Conservation (phyloP, 2,113 vertebrate genomes). For the Lichenostomus cassidix region DNA sequence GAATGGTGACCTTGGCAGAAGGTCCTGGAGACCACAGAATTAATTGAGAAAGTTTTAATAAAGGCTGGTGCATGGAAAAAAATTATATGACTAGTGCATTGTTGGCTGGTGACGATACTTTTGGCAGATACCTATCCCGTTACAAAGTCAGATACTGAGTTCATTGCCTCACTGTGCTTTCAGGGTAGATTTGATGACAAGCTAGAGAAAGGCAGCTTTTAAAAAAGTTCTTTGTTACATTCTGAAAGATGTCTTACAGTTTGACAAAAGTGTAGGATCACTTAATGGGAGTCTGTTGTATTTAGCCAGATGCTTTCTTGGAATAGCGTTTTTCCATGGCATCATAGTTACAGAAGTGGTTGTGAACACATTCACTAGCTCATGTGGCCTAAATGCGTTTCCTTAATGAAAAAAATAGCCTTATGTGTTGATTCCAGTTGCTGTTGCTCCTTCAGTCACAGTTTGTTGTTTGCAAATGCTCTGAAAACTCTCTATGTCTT, state of each 20-base stretch:
- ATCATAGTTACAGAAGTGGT: conserved; percentile 59
- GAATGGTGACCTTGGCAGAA: conserved; percentile 49
- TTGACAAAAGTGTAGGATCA: conserved; percentile 19
- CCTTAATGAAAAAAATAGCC: conserved; percentile 7
- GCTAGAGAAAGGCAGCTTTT: conserved; percentile 40
- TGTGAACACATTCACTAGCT: conserved; percentile 39
- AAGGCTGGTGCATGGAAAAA: conserved; percentile 14
- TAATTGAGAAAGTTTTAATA: conserved; percentile 46
- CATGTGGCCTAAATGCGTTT: not conserved
- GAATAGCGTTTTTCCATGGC: conserved; percentile 67
- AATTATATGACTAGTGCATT: conserved; percentile 29
- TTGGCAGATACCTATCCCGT: conserved; percentile 44
- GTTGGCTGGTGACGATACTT: conserved; percentile 26
- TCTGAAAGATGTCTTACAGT: conserved; percentile 47
- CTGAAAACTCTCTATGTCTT: not conserved
- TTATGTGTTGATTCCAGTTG: not conserved
- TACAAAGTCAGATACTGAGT: conserved; percentile 28
- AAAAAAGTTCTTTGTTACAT: conserved; percentile 33
- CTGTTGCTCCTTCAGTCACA: not conserved
- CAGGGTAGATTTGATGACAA: conserved; percentile 42
- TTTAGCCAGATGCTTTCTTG: conserved; percentile 68
- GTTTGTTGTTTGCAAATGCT: not conserved
- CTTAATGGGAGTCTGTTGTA: conserved; percentile 50
- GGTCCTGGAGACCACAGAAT: not conserved
- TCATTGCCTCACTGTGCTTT: conserved; percentile 37